Evolutionary conservation across 2,113 vertebrate species (phyloP).

Genomic region (Eupsittula cactorum): DNA sequence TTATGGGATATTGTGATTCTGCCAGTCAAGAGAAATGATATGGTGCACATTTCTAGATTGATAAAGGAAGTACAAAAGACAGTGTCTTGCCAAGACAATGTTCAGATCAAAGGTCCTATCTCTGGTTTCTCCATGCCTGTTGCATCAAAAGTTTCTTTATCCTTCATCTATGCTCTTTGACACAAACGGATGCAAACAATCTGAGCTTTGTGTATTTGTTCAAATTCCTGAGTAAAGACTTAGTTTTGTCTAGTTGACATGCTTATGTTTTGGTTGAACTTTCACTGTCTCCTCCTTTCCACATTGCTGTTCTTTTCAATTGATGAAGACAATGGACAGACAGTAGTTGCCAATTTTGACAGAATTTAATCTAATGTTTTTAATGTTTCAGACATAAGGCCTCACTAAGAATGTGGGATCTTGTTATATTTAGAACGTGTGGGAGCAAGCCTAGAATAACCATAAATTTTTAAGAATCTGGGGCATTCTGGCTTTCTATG

Average conservation of each 20-base stretch:
- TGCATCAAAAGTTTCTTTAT: background rate
- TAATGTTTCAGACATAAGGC: background rate
- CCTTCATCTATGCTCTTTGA: background rate
- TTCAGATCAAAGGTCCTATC: background rate
- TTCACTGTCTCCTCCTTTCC: background rate
- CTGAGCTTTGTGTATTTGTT: background rate
- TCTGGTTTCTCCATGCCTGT: background rate
- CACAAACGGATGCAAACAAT: background rate
- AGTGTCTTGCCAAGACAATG: background rate
- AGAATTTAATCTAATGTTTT: background rate
- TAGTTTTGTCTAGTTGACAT: background rate
- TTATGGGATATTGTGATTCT: background rate
- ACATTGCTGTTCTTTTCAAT: background rate
- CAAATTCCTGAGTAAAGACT: background rate
- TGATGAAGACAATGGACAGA: conserved; percentile 30
- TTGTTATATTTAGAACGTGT: conserved; percentile 3
- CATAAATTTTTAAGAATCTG: background rate
- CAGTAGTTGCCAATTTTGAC: background rate
- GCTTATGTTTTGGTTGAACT: background rate
- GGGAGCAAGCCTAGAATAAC: background rate
- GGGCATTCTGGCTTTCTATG: background rate
- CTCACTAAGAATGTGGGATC: background rate
- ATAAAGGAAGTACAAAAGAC: background rate
- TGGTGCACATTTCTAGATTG: background rate
- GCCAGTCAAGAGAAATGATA: background rate